Conservation (phyloP, 2,888 invertebrate genomes). For the Nomada flava region DNA sequence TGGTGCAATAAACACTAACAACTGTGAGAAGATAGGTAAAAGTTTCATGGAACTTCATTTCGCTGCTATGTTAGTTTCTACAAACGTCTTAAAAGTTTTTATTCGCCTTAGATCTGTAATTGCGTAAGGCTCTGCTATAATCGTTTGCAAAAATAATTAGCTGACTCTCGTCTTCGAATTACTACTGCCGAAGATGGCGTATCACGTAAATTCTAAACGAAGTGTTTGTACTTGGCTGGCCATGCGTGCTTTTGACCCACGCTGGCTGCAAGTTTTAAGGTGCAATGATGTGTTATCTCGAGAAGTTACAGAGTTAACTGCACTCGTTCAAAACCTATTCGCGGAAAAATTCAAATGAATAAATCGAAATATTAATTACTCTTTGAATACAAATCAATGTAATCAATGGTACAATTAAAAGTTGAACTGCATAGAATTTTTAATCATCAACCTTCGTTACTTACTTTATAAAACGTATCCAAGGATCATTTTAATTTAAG, state of each 20-base stretch:
- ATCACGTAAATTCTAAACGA: conserved; percentile 45
- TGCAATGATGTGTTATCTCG: conserved; percentile 44
- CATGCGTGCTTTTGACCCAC: conserved; percentile 61
- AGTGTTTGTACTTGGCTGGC: conserved; percentile 51
- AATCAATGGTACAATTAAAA: too few relatives aligned
- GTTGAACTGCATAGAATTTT: too few relatives aligned
- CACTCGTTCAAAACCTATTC: conserved; percentile 8
- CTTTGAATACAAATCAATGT: too few relatives aligned
- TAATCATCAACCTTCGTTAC: too few relatives aligned
- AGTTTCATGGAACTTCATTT: not conserved
- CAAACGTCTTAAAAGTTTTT: not conserved
- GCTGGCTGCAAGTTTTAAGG: conserved; percentile 39
- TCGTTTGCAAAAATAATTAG: conserved; percentile 1
- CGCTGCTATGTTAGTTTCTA: not conserved
- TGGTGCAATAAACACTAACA: not conserved
- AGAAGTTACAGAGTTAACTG: conserved; percentile 3
- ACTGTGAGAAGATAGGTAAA: not conserved
- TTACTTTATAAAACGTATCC: too few relatives aligned
- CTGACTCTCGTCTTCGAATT: not conserved
- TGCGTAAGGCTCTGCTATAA: not conserved
- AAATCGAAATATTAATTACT: too few relatives aligned
- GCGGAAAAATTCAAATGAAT: conserved; percentile 1
- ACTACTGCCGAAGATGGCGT: conserved; percentile 39
- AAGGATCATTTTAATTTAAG: too few relatives aligned
- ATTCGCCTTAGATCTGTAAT: not conserved